Conservation (phyloP, 2,113 vertebrate genomes). For the Mixornis gularis region DNA sequence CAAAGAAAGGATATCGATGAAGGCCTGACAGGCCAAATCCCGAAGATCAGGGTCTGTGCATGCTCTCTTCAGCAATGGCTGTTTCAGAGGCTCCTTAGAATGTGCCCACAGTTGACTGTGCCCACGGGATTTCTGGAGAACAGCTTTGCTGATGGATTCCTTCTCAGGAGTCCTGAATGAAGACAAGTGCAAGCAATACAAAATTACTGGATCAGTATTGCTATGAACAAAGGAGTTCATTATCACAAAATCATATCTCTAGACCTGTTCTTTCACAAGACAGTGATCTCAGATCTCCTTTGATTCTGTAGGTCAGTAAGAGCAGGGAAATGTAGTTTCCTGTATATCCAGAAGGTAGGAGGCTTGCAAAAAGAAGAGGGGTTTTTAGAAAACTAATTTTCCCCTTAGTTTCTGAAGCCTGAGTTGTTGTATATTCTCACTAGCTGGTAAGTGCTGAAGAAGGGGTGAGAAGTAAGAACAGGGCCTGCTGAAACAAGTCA, state of each 20-base stretch:
- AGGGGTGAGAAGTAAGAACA: background rate
- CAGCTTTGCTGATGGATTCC: conserved; percentile 81
- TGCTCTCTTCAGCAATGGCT: conserved; percentile 83
- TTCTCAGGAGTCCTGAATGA: conserved; percentile 78
- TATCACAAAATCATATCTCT: background rate
- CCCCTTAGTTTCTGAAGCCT: background rate
- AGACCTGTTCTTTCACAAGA: background rate
- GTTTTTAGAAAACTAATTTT: background rate
- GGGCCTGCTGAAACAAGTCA: background rate
- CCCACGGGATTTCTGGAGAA: conserved; percentile 75
- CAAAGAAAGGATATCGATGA: conserved; percentile 88
- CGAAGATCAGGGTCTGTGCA: conserved; percentile 74
- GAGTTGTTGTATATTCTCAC: background rate
- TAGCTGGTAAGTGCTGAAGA: background rate
- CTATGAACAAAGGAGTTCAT: background rate
- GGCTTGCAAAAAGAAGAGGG: background rate
- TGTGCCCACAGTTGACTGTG: conserved; percentile 83
- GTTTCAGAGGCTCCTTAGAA: conserved; percentile 86
- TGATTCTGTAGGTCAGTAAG: background rate
- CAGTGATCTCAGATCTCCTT: background rate
- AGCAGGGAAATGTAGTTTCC: background rate
- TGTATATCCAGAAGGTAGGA: background rate
- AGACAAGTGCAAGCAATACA: background rate
- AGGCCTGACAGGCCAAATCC: conserved; percentile 85
- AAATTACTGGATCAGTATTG: background rate